Percentiles rank a stretch among this genome's conserved stretches.
Conservation (phyloP, 1,140 invertebrate species). For the Panonychus citri region DNA sequence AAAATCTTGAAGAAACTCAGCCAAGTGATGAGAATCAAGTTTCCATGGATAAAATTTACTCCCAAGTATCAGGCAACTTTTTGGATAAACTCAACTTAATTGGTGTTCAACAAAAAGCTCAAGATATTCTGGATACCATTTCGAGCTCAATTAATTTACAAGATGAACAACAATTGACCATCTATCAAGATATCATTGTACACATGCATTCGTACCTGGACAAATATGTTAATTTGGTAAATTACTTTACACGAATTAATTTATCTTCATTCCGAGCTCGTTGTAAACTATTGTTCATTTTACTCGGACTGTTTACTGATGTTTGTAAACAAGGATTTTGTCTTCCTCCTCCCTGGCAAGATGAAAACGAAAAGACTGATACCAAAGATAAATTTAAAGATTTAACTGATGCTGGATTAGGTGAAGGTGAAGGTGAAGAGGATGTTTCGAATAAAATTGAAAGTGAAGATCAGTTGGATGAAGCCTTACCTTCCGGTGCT, state of each 20-base stretch:
- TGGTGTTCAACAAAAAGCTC: not conserved
- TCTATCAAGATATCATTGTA: conserved; percentile 20
- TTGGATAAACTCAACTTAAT: not conserved
- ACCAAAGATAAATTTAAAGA: conserved; percentile 26
- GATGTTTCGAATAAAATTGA: conserved; percentile 87
- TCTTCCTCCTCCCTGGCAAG: conserved; percentile 47
- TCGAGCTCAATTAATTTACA: not conserved
- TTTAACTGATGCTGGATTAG: conserved; percentile 45
- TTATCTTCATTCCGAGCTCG: conserved; percentile 46
- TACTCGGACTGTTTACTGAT: conserved; percentile 61
- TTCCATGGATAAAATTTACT: too few species aligned
- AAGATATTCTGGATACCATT: not conserved
- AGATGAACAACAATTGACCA: not conserved
- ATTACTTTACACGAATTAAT: conserved; percentile 52
- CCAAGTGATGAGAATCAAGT: too few species aligned
- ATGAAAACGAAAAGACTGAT: conserved; percentile 30
- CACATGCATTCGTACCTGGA: conserved; percentile 28
- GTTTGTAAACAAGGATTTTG: conserved; percentile 77
- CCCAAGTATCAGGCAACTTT: too few species aligned
- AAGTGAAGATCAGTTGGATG: conserved; percentile 79
- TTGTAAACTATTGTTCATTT: conserved; percentile 55
- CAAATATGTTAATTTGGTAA: conserved; percentile 43
- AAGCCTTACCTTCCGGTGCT: conserved; percentile 50
- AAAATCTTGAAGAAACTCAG: too few species aligned
- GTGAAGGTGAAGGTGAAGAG: conserved; percentile 73